Conservation (phyloP, 2,113 vertebrate species). For the Chionis minor region DNA sequence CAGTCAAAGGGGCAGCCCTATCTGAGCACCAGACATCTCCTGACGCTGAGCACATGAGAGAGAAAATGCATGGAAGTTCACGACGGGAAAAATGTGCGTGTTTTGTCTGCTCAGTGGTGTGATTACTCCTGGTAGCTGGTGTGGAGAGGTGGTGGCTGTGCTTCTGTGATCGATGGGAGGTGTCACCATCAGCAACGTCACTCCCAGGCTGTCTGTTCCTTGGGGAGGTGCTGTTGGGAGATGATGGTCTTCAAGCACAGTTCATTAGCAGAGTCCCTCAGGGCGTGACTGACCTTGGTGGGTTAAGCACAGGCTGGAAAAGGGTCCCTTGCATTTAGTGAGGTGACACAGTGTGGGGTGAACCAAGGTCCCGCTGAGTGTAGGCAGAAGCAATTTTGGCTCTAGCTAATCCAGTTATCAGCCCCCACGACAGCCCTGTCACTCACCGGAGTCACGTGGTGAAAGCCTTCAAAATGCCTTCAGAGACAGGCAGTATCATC, state of each 20-base stretch:
- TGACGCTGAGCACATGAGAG: background rate
- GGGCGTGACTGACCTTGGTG: background rate
- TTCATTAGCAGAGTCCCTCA: background rate
- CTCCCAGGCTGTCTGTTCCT: background rate
- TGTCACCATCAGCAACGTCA: background rate
- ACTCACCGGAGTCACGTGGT: background rate
- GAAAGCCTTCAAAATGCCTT: background rate
- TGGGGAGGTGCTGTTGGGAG: background rate
- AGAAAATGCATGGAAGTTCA: background rate
- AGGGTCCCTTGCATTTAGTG: background rate
- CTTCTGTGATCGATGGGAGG: background rate
- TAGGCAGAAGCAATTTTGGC: background rate
- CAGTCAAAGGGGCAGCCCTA: background rate
- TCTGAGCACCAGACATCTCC: background rate
- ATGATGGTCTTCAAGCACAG: constrained; percentile 16
- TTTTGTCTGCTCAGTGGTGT: background rate
- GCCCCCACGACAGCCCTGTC: background rate
- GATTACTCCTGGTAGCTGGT: background rate
- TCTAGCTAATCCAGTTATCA: background rate
- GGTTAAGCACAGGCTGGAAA: background rate
- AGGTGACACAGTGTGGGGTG: background rate
- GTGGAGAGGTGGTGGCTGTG: background rate
- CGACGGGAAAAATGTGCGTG: background rate
- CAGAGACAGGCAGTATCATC: background rate
- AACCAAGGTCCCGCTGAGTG: background rate